Conservation (phyloP, 1,140 invertebrate species). For the Cryptotermes secundus region DNA sequence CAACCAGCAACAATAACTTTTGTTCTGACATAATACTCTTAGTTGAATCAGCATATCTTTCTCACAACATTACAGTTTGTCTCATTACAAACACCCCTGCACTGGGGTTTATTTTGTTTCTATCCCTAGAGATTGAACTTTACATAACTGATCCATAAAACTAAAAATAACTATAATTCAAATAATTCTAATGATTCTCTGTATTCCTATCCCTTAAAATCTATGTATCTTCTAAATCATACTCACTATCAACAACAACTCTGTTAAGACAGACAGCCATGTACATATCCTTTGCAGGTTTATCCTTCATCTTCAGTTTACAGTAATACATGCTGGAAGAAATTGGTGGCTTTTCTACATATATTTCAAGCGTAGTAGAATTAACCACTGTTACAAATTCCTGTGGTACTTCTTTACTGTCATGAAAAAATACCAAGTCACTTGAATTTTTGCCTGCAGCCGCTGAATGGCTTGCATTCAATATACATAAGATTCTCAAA, state of each 20-base stretch:
- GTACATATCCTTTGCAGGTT: slow-evolving; percentile 19
- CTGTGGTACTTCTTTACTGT: slow-evolving; percentile 44
- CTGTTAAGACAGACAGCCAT: slow-evolving; percentile 53
- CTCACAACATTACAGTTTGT: neutral
- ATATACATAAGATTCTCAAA: slow-evolving; percentile 51
- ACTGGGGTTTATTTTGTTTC: too few species aligned
- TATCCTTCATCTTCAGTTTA: slow-evolving; percentile 40
- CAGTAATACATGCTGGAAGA: slow-evolving; percentile 51
- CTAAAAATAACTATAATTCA: too few species aligned
- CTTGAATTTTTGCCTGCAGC: slow-evolving; percentile 47
- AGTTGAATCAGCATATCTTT: neutral
- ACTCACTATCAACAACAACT: slow-evolving; percentile 57
- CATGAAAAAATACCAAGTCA: slow-evolving; percentile 51
- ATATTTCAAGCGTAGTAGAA: slow-evolving; percentile 51
- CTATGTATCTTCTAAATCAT: neutral
- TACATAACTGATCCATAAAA: too few species aligned
- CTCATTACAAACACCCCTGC: too few species aligned
- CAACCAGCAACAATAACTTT: neutral
- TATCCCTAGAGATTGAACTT: too few species aligned
- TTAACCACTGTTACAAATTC: slow-evolving; percentile 51
- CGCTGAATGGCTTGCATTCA: slow-evolving; percentile 47
- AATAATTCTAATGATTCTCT: too few species aligned
- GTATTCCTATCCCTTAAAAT: too few species aligned
- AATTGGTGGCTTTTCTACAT: slow-evolving; percentile 47
- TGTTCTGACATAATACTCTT: too few species aligned